Evolutionary conservation across 2,888 invertebrate species (phyloP).

Genomic region (Melieria omissa): DNA sequence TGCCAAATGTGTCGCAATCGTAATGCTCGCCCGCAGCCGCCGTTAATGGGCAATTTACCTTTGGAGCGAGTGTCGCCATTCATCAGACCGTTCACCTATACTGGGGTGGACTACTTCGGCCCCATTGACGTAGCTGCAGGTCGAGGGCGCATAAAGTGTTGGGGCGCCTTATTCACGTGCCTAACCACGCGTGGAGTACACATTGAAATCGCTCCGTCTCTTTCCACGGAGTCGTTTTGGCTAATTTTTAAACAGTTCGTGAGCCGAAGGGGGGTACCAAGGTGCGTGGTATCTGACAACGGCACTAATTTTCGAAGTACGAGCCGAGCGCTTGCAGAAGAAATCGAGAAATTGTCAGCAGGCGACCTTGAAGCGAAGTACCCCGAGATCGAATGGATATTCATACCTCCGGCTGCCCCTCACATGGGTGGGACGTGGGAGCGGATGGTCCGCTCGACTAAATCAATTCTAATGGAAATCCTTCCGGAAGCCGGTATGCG

Average conservation of each 20-base stretch:
- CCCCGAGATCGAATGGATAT: conserved; percentile 1
- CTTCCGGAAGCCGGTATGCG: conserved; percentile 3
- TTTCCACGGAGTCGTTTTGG: conserved; percentile 2
- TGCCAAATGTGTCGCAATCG: not conserved
- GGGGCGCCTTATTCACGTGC: conserved; percentile 2
- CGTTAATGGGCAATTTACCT: not conserved
- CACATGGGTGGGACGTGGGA: conserved; percentile 38
- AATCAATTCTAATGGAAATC: conserved; percentile 18
- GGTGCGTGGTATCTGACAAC: not conserved
- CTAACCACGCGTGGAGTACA: not conserved
- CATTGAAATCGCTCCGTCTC: not conserved
- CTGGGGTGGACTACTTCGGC: conserved; percentile 4
- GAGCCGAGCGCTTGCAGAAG: conserved; percentile 6
- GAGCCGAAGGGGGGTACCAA: not conserved
- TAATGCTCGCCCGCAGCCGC: not conserved
- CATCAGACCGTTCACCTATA: not conserved
- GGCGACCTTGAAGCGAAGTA: conserved; percentile 1
- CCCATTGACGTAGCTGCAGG: not conserved
- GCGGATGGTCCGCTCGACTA: conserved; percentile 26
- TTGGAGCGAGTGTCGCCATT: not conserved
- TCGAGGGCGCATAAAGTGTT: not conserved
- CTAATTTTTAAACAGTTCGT: not conserved
- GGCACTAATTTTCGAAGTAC: not conserved
- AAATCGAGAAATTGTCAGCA: conserved; percentile 17
- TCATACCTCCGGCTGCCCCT: conserved; percentile 27